These are phyloP conservation scores for Drosophila merina DNA, from an alignment of 2,888 invertebrate genomes.

Conservation along the genomic window DNA sequence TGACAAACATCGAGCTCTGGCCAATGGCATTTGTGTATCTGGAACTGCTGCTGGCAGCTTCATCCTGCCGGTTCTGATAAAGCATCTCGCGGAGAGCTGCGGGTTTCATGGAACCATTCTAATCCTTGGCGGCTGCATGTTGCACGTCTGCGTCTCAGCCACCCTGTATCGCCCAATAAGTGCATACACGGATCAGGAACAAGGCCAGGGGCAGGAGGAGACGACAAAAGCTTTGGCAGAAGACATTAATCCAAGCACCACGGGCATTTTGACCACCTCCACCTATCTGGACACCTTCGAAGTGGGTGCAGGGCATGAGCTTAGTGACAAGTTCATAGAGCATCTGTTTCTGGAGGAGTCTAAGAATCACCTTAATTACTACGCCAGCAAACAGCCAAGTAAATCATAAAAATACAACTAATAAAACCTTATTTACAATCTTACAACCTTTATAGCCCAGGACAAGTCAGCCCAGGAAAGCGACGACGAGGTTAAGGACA, in stretches of 20 bases:
- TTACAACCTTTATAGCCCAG: slow-evolving; percentile 41
- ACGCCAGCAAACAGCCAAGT: slow-evolving; percentile 76
- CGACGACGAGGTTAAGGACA: slow-evolving; percentile 86
- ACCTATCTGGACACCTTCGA: slow-evolving; percentile 83
- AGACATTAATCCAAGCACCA: slow-evolving; percentile 80
- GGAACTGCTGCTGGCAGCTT: slow-evolving; percentile 92
- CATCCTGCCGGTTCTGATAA: slow-evolving; percentile 90
- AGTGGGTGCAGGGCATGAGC: slow-evolving; percentile 65
- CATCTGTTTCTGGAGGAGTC: slow-evolving; percentile 84
- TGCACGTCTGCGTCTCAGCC: slow-evolving; percentile 90
- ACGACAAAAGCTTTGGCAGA: slow-evolving; percentile 75
- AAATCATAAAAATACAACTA: neutral
- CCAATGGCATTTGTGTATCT: slow-evolving; percentile 92
- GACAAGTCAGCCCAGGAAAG: slow-evolving; percentile 81
- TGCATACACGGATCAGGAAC: slow-evolving; percentile 61
- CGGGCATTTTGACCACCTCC: slow-evolving; percentile 82
- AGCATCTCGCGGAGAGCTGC: slow-evolving; percentile 88
- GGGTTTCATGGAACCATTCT: slow-evolving; percentile 90
- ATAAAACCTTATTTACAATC: too few relatives aligned
- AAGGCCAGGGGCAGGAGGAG: slow-evolving; percentile 52
- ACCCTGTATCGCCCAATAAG: slow-evolving; percentile 87
- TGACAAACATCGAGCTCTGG: slow-evolving; percentile 90
- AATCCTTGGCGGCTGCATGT: slow-evolving; percentile 89
- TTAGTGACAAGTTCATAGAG: slow-evolving; percentile 83
- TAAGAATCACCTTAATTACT: slow-evolving; percentile 83